Evolutionary conservation across 2,888 invertebrate species (phyloP).

Genomic region (Anoncus sp.): DNA sequence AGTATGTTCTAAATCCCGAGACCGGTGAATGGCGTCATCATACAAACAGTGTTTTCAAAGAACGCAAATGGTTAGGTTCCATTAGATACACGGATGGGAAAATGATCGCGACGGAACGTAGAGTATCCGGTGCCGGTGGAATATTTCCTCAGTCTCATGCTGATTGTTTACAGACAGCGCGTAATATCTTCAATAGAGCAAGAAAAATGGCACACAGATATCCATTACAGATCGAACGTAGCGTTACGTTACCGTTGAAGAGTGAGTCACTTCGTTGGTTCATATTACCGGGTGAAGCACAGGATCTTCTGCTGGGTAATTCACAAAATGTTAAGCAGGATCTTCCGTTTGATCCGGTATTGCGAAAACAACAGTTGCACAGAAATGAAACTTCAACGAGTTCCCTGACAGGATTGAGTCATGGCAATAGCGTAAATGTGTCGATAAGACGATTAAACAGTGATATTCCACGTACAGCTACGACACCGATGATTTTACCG

Average conservation of each 20-base stretch:
- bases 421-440: slow-evolving; percentile 64
- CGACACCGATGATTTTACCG: slow-evolving; percentile 82
- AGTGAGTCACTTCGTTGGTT: slow-evolving; percentile 93
- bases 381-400: slow-evolving; percentile 44
- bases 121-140: slow-evolving; percentile 89
- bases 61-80: slow-evolving; percentile 92
- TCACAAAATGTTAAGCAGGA: slow-evolving; percentile 91
- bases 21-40: slow-evolving; percentile 96
- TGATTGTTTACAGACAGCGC: slow-evolving; percentile 91
- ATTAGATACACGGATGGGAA: slow-evolving; percentile 90
- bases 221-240: slow-evolving; percentile 89
- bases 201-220: slow-evolving; percentile 91
- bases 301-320: slow-evolving; percentile 89
- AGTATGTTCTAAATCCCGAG: slow-evolving; percentile 93
- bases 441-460: slow-evolving; percentile 80
- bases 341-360: slow-evolving; percentile 90
- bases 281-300: slow-evolving; percentile 94
- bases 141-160: slow-evolving; percentile 90
- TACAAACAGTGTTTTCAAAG: slow-evolving; percentile 90
- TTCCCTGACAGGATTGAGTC: slow-evolving; percentile 52
- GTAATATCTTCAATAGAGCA: slow-evolving; percentile 91
- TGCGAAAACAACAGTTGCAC: slow-evolving; percentile 78
- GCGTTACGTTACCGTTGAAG: slow-evolving; percentile 87
- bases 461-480: slow-evolving; percentile 78
- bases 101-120: slow-evolving; percentile 89